Evolutionary conservation across 64 coral and sea anemone genomes (phyloP), one percentile per base, ranked within the genome.

Genomic region (Pachyseris speciosa): DNA sequence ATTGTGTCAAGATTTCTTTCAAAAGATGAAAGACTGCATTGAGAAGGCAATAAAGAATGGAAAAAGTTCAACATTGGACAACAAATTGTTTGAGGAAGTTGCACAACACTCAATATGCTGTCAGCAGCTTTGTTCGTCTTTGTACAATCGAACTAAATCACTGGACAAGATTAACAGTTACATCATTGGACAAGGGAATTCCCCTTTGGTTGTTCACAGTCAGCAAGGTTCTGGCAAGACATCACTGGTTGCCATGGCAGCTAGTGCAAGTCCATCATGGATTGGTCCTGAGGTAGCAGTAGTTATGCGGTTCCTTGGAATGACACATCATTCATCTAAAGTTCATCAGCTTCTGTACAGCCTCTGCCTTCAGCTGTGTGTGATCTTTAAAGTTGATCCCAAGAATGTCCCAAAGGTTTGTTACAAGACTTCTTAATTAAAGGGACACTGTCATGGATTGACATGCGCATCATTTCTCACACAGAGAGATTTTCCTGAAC

Each of bases 181-280:
- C 24, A 22, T 96, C 28, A 86, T 71, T 16, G 76, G 78, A 1
- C 39, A 60, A 31, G 53, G 59, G 12, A 83, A 88, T 42, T 72
- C 57, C 38, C 94, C 97, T 15, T 48, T 99, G 67, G 93, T 99
- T 28, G 37, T 99, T 83, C 75, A 95, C 67, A 94, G 97, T 0
- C 75, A 68, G 20, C 83, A 91, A 24, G 97, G 97, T 4, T 95
- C 70, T 78, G 97, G 97, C 6, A 99, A 95, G 83, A 92, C 93
- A n/a, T 90, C 93, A 64, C 70, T 93, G 47, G 86, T 95, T 90
- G 94, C 93, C 64, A 93, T 99, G 97, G 94, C 90, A 87, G 97
- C 97, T 12, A 95, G 86, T 42, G 57, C 64, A 19, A 63, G 60
- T 45, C 80, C 67, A 10, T 83, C 90, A 17, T 95, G 86, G 85